Conservation (phyloP, 2,797 vertebrate genomes). For the Lepus townsendii region DNA sequence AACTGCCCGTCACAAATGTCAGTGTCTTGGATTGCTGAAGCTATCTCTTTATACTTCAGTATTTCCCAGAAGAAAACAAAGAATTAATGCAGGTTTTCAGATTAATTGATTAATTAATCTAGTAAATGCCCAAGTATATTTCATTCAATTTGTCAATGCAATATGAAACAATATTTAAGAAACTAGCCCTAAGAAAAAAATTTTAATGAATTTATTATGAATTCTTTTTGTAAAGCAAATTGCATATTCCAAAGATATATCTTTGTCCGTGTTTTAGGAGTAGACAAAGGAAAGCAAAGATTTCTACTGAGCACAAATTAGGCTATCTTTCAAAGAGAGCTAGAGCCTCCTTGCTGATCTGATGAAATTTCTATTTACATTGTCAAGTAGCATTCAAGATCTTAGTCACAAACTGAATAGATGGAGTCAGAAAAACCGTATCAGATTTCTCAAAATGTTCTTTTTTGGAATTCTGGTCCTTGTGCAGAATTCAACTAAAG, state of each 20-base stretch:
- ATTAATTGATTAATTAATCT: background rate
- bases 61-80: conserved; percentile 43
- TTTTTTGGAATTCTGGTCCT: background rate
- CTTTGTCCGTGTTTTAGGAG: background rate
- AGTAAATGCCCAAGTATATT: conserved; percentile 1
- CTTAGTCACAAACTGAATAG: conserved; percentile 66
- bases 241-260: background rate
- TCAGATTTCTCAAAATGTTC: conserved; percentile 36
- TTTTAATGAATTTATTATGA: background rate
- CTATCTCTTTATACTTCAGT: conserved; percentile 28
- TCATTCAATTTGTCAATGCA: conserved; percentile 28
- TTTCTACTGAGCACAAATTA: background rate
- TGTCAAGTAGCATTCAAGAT: conserved; percentile 42
- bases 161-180: conserved; percentile 36
- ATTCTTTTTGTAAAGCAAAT: conserved; percentile 56
- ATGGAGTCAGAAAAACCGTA: background rate
- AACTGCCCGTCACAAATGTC: background rate
- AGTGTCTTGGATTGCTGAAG: background rate
- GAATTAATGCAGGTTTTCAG: conserved; percentile 7
- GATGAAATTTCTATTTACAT: background rate
- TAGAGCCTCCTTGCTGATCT: background rate
- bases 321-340: background rate
- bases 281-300: conserved; percentile 23
- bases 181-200: conserved; percentile 14
- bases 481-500: conserved; percentile 4